Evolutionary conservation across 2,797 vertebrate species (phyloP), one percentile per base, ranked within the genome.

Genomic region (Merluccius polli): DNA sequence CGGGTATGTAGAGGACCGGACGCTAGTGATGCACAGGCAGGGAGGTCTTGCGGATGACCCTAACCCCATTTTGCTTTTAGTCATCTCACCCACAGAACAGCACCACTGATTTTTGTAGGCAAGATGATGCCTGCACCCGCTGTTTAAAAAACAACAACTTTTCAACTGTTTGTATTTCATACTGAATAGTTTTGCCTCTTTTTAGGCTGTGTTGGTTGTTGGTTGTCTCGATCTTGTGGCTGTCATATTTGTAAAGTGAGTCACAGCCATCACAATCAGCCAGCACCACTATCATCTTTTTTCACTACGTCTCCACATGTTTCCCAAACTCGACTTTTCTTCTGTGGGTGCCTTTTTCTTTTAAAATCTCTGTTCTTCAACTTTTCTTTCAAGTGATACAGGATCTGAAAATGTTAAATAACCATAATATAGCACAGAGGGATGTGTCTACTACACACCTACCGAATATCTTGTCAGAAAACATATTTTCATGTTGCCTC

Each of bases 1-100:
- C 97, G 95, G 97, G 97, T 97, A 84, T 90, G 86, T 1, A 70
- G 5, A 32, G 1, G 10, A 70, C 48, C 16, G 32, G 30, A 32
- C 31, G 59, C 10, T n/a, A n/a, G 52, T n/a, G n/a, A 24, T 59
- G 38, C 15, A 73, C 33, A 13, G 9, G 65, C 29, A 15, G 29
- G 29, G 13, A 31, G 65, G 27, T 29, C n/a, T 29, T 67, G 24
- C 6, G 44, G 44, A 59, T 5, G 18, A 7, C 48, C 48, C 48
- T n/a, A 59, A 52, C 44, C 18, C 44, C 5, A 52, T 52, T 52
- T 21, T 35, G 44, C 18, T 52, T 24, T 10, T 4, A 18, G 6
- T 24, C 52, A n/a, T n/a, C 21, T 59, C 8, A 5, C n/a, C n/a
- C 52, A 2, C 52, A 59, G 52, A n/a, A 59, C 52, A 7, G 8